phyloP scores from a whole-genome alignment of 1,140 invertebrate genomes.

The Portunus trituberculatus region DNA sequence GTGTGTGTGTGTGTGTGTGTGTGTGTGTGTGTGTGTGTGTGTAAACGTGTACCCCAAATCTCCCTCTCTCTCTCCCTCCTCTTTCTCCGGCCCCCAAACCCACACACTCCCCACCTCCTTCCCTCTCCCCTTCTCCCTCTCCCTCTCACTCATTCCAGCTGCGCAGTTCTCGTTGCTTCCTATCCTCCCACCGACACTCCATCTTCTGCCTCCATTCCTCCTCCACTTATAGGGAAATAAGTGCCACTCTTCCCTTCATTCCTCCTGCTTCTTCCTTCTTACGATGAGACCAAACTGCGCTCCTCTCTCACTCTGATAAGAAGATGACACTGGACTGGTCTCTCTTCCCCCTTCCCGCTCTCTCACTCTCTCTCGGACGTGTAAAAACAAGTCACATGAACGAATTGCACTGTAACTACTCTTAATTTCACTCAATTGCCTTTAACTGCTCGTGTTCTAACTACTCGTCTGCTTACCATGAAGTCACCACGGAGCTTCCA shows the following conservation, averaged over 20 bases:
- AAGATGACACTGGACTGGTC: too few species aligned
- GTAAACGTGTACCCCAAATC: too few species aligned
- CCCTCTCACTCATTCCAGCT: not conserved
- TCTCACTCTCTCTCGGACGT: too few species aligned
- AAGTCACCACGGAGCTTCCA: not conserved
- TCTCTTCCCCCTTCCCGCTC: too few species aligned
- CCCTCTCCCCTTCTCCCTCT: not conserved
- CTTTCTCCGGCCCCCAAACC: too few species aligned
- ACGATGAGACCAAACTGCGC: too few species aligned
- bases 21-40: too few species aligned
- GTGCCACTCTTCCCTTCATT: not conserved
- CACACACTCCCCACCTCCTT: not conserved
- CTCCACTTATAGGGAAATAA: not conserved
- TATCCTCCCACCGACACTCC: not conserved
- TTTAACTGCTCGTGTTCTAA: not conserved
- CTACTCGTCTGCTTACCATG: not conserved
- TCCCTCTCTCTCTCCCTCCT: too few species aligned
- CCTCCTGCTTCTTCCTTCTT: too few species aligned
- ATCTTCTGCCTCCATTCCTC: not conserved
- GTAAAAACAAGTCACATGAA: too few species aligned
- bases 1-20: too few species aligned
- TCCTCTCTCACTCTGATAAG: too few species aligned
- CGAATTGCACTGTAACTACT: not conserved
- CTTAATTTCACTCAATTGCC: not conserved
- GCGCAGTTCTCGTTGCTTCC: not conserved